Evolutionary conservation across 2,113 vertebrate genomes (phyloP), one percentile per base, ranked within the genome.

Genomic region (Lynx canadensis): DNA sequence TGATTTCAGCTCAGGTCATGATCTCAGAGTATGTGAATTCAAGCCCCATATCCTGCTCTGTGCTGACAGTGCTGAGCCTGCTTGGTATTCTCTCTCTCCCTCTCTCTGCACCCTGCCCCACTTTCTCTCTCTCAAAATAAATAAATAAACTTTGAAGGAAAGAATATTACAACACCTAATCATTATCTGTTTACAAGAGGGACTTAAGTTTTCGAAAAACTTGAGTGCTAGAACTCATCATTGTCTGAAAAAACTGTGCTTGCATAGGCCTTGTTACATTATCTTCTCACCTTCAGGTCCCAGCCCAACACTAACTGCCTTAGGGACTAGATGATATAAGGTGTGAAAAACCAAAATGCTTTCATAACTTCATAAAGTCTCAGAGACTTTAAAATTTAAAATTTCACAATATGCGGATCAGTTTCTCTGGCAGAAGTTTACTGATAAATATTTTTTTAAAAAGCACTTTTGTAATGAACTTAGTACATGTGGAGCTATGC

Each of bases 391-490:
- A 9, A 69, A 50, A 27, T 89, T 89, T 45, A 78, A 95, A 89
- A 13, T n/a, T 92, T 82, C 13, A 66, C 52, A 92, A 27, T 73
- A 90, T 57, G 63, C 12, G 90, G 45, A 60, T n/a, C 18, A 91
- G 13, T 55, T 88, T 48, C 25, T 84, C 74, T 92, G 55, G 11
- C 12, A 92, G 68, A 48, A 60, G 57, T 60, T 87, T 81, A 89
- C 41, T 55, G 23, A 68, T 80, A 73, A 91, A 93, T 78, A 94
- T 60, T 4, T 60, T 4, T 4, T 31, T 19, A 60, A 95, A 89
- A 83, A 11, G 7, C 38, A 94, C 12, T 95, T 95, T 95, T 13
- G 84, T 69, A 88, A 91, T 81, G 5, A 80, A 31, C 25, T 96
- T 69, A 74, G 36, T 89, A 88, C 14, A 93, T 38, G 6, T 76